Base-by-base conservation (phyloP, 1,140 invertebrate genomes). In the Drosophila mauritiana region DNA sequence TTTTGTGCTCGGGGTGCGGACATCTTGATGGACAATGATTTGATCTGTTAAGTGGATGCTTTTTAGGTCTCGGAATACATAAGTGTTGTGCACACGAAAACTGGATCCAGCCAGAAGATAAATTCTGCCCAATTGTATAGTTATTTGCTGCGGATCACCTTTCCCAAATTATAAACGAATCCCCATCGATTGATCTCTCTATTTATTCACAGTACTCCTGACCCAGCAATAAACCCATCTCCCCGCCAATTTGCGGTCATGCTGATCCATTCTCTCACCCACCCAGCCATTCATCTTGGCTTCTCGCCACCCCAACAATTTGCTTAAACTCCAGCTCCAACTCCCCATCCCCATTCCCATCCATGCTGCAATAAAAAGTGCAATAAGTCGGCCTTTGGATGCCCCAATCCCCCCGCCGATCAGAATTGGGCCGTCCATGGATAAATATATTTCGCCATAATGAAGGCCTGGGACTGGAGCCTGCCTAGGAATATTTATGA, bases 401-500 rank as follows among this genome's bases (percentile, higher is more conserved):
- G 8, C 31, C 31, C 31, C 42, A 10, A 53, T 42, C 31, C 34
- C 37, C 54, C 34, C 34, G 37, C 54, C 34, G 51, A 36, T 51
- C 37, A 7, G 72, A 76, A 75, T 76, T 75, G 73, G 73, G 73
- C 63, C 64, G 70, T 53, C 57, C 15, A 22, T 39, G 31, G 55
- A 78, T 64, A 57, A 64, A 75, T 82, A 75, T 82, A 69, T 78
- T 73, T 82, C 63, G 45, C 37, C 55, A 72, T 84, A 73, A 84
- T 84, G 80, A 62, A 80, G 51, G 69, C 55, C 72, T 62, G 63
- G 57, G 59, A 76, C 69, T 79, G 57, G 42, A 49, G 54, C 68
- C 72, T 53, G 77, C 64, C 82, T 79, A 88, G 73, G 84, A 79
- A 88, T 88, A 88, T 88, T 88, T 88, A 88, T 88, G 74, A 80